A percentile compares a stretch with the other conserved stretches of the same genome.
Conservation (phyloP, 2,888 invertebrate genomes). For the Stenurella melanura region DNA sequence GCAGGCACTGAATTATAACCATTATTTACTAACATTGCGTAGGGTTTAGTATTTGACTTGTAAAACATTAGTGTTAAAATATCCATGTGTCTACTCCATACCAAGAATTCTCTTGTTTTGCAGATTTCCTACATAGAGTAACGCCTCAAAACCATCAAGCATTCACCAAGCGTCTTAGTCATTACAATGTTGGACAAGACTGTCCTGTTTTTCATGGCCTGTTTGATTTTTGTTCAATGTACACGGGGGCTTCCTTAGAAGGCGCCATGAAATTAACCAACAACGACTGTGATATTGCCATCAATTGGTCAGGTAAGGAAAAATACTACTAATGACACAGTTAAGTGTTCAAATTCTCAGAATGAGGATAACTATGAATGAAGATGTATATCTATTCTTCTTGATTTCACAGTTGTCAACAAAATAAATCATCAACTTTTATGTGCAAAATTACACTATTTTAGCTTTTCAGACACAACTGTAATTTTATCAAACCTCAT, state of each 20-base stretch:
- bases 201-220: conserved; percentile 97
- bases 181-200: conserved; percentile 99
- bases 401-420: no score
- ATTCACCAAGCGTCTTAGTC: conserved; percentile 93
- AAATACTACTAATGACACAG: background rate
- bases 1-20: no score
- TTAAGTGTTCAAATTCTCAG: background rate
- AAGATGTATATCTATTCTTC: no score
- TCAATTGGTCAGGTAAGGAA: conserved; percentile 92
- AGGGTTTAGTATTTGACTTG: no score
- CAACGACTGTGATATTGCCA: conserved; percentile 96
- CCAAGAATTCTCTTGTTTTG: conserved; percentile 46
- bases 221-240: conserved; percentile 98
- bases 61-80: no score
- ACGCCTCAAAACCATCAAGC: conserved; percentile 96
- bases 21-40: no score
- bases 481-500: no score
- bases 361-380: no score
- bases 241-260: conserved; percentile 98
- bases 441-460: no score
- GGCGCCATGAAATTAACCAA: conserved; percentile 98
- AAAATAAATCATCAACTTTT: no score
- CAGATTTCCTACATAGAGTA: conserved; percentile 93
- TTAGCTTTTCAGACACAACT: no score
- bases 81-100: no score